These are phyloP conservation scores for Anniella stebbinsi DNA, from an alignment of 2,797 vertebrate genomes.

Conservation along the genomic window DNA sequence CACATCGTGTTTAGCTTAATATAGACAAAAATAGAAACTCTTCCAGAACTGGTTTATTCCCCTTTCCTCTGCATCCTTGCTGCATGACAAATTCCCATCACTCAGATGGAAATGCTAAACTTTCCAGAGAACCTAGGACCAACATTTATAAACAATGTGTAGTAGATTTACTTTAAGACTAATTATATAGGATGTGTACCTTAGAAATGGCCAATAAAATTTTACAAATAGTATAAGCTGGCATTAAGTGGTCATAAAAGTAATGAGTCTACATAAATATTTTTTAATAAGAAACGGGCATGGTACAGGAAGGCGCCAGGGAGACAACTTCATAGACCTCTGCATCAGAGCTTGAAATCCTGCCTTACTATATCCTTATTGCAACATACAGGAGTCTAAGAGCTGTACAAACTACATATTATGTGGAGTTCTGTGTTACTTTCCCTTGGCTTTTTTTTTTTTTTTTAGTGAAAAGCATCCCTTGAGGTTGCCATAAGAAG, in stretches of 20 bases:
- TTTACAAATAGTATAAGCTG: conserved; percentile 65
- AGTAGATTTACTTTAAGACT: conserved; percentile 56
- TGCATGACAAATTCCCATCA: background rate
- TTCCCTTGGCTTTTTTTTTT: background rate
- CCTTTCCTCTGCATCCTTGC: conserved; percentile 40
- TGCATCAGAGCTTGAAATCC: background rate
- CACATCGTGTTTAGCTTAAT: conserved; percentile 8
- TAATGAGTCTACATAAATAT: conserved; percentile 1
- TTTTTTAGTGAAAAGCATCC: background rate
- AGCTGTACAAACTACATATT: background rate
- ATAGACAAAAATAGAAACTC: conserved; percentile 44
- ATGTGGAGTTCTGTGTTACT: background rate
- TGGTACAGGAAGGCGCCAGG: conserved; percentile 5
- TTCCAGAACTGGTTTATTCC: conserved; percentile 19
- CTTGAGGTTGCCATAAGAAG: background rate
- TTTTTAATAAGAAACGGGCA: conserved; percentile 18
- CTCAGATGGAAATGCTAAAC: conserved; percentile 38
- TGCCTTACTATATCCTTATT: conserved; percentile 21
- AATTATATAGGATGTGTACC: conserved; percentile 50
- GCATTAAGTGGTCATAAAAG: conserved; percentile 53
- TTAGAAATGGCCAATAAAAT: conserved; percentile 65
- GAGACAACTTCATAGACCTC: conserved; percentile 18
- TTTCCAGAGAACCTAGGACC: conserved; percentile 47
- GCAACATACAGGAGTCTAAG: background rate
- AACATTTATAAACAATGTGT: conserved; percentile 60